Evolutionary conservation across 2,888 invertebrate genomes (phyloP), one percentile per base, ranked within the genome.

Genomic region (Ennomos quercinarius): DNA sequence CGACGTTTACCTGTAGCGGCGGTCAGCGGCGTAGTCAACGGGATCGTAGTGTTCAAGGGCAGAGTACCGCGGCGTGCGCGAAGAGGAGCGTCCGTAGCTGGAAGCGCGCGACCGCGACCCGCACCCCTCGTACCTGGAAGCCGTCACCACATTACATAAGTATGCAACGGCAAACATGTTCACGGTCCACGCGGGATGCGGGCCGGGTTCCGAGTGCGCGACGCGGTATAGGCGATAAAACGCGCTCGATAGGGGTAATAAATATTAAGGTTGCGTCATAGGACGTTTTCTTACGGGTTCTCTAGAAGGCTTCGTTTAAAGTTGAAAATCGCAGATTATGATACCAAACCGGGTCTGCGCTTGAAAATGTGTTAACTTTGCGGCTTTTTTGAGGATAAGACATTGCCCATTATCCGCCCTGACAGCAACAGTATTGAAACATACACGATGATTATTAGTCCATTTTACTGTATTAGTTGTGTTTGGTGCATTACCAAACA

Each of bases 61-160:
- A 36, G 87, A 74, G 68, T 86, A 90, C 36, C 91, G 85, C 53
- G 90, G 89, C 8, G 90, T 87, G 61, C 91, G 80, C 3, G 90
- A 87, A 27, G 89, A 79, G 4, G 80, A 80, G 10, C 91, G 86
- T 4, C 86, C 81, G 73, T 91, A 93, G 68, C 91, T 91, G 9
- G 91, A 84, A 13, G 86, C 86, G 62, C 93, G 90, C 77, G 94
- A 89, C 73, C 94, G 78, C 66, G 93, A 77, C 63, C 93, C 80
- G 78, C 93, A 76, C 4, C 83, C 78, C 27, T 91, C 91, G 64
- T 83, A 91, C 68, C 91, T 88, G 64, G 12, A 56, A 49, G 43
- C 47, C 50, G 45, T 37, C 49, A 59, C 41, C 49, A 47, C 60
- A 58, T 51, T 46, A 61, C 46, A 50, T 46, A 42, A 17, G 49